Evolutionary conservation across 2,888 invertebrate genomes (phyloP).

Genomic region (Acanthosepion esculentum): DNA sequence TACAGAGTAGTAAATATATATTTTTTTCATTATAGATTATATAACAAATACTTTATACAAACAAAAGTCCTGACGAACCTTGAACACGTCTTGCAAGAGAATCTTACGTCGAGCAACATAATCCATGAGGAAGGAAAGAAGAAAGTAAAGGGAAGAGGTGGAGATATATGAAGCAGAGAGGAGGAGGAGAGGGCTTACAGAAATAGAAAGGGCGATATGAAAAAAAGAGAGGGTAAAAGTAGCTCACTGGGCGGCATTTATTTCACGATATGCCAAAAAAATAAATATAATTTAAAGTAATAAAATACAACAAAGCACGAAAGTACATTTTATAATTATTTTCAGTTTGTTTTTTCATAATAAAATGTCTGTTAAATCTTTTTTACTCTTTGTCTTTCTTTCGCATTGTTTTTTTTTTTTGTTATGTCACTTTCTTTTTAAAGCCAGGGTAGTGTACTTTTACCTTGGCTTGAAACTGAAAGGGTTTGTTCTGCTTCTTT

Average conservation of each 20-base stretch:
- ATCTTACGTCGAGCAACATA: constrained; percentile 33
- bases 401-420: neutral
- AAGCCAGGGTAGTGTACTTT: too few relatives aligned
- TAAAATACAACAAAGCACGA: neutral
- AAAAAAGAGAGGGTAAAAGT: neutral
- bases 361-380: neutral
- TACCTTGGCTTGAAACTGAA: neutral
- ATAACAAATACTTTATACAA: neutral
- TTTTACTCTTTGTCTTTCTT: neutral
- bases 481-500: neutral
- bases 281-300: neutral
- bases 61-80: constrained; percentile 33
- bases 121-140: neutral
- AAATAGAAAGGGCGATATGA: neutral
- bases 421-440: too few relatives aligned
- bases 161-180: neutral
- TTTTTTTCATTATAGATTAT: neutral
- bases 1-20: neutral
- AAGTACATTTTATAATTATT: neutral
- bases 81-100: constrained; percentile 33
- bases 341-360: neutral
- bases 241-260: neutral
- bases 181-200: neutral
- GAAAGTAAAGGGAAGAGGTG: neutral
- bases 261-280: neutral